Evolutionary conservation across 2,113 vertebrate species (phyloP).

Genomic region (Nestor notabilis): DNA sequence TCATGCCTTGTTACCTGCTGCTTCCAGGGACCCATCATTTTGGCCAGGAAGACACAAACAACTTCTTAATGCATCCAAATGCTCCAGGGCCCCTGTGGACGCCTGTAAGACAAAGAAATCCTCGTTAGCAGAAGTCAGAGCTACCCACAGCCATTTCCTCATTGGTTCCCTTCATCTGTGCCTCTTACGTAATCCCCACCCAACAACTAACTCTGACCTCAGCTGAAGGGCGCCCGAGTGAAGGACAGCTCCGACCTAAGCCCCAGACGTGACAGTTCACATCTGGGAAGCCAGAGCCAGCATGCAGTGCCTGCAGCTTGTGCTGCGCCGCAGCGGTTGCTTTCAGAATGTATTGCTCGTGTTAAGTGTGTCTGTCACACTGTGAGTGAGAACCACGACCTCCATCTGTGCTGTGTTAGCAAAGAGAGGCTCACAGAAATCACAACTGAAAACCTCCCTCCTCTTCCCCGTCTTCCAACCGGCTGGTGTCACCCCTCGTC

Average conservation of each 20-base stretch:
- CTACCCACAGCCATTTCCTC: background rate
- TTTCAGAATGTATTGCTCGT: background rate
- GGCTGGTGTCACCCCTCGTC: background rate
- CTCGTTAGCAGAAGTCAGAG: background rate
- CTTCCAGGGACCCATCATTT: background rate
- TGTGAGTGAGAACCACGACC: background rate
- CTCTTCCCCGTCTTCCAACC: background rate
- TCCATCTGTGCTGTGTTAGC: conserved; percentile 6
- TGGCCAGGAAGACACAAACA: background rate
- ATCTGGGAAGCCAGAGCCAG: background rate
- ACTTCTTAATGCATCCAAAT: background rate
- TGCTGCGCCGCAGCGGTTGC: background rate
- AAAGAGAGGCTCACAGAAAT: background rate
- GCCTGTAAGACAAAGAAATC: conserved; percentile 19
- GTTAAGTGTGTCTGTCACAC: background rate
- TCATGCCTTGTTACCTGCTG: background rate
- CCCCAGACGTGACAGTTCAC: background rate
- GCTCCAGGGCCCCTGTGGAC: background rate
- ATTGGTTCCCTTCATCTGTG: background rate
- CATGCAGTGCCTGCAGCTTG: background rate
- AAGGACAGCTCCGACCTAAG: background rate
- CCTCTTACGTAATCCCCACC: conserved; percentile 9
- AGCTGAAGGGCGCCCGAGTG: background rate
- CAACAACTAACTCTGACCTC: background rate
- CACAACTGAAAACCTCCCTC: background rate